A percentile compares a stretch with the other conserved stretches of the same genome.
Conservation (phyloP, 2,888 invertebrate species). For the Perdita meconis region DNA sequence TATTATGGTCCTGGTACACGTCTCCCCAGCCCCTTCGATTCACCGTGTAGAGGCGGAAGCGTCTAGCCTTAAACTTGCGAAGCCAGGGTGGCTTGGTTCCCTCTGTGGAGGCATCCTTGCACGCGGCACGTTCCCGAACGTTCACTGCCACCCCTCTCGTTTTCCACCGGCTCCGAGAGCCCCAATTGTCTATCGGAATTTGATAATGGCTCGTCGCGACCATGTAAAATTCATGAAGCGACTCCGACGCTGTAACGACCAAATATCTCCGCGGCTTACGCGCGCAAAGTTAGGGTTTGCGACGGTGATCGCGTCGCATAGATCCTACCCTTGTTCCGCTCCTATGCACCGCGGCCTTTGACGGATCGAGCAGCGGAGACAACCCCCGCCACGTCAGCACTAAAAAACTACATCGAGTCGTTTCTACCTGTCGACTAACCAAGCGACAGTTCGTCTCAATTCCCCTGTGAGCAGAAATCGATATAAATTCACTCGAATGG, state of each 20-base stretch:
- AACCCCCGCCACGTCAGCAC: background rate
- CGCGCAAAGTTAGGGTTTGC: conserved; percentile 55
- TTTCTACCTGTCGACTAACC: background rate
- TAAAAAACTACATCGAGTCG: too few relatives aligned
- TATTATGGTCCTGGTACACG: conserved; percentile 67
- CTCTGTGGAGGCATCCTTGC: conserved; percentile 58
- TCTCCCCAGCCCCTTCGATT: conserved; percentile 46
- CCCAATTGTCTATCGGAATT: conserved; percentile 76
- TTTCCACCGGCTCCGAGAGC: conserved; percentile 39
- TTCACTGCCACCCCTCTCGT: conserved; percentile 48
- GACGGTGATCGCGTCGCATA: conserved; percentile 21
- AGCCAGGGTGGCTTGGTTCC: conserved; percentile 48
- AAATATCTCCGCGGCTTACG: conserved; percentile 67
- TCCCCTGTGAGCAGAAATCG: background rate
- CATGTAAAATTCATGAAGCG: conserved; percentile 76
- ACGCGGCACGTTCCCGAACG: conserved; percentile 65
- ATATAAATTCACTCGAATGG: background rate
- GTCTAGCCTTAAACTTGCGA: conserved; percentile 53
- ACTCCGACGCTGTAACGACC: conserved; percentile 69
- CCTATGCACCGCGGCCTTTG: background rate
- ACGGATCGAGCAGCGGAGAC: conserved; percentile 4
- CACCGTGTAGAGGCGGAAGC: conserved; percentile 20
- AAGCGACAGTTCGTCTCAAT: background rate
- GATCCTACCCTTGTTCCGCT: background rate
- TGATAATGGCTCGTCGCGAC: conserved; percentile 74